Evolutionary conservation across 2,113 vertebrate species (phyloP), one percentile per base, ranked within the genome.

Genomic region (Gopherus evgoodei): DNA sequence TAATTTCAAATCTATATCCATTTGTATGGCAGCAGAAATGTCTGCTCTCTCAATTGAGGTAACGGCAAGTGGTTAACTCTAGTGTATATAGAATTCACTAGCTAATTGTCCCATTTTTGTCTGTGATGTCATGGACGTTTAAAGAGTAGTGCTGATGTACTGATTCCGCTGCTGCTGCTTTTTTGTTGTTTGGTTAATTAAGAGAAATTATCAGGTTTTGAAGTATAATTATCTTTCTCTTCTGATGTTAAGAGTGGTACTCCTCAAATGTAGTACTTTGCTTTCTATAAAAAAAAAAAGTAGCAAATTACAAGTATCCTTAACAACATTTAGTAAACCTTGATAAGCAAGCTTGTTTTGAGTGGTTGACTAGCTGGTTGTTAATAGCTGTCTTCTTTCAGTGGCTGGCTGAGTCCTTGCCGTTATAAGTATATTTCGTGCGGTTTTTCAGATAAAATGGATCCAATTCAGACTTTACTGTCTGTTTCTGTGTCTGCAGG

Each of bases 151-250:
- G n/a, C 5, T 93, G 49, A 53, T 88, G 21, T 94, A 31, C 90
- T 95, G 44, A 4, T n/a, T 83, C 24, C 69, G 29, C 2, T 92
- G 24, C 53, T 53, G 52, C 53, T 54, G 19, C 19, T 54, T 22
- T 22, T 21, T 52, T 52, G 7, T 83, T 87, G 89, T 93, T 84
- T 82, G 49, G 13, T 83, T 83, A 52, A 19, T 90, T 59, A 84
- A 82, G 82, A 83, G 78, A 94, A 44, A 87, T 25, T 25, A 50
- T 80, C 88, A 79, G 44, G 81, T 91, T 91, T 89, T 84, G 59
- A 90, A 79, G 78, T 88, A 80, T 88, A 89, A 21, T 86, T 86
- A 90, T 82, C 44, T 90, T 94, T 96, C 78, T 72, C n/a, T 90
- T 95, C 27, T 69, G 69, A n/a, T 87, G 21, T 86, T 76, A 88